These are phyloP conservation scores for Ophiodon elongatus DNA, from an alignment of 2,113 vertebrate genomes.

Conservation along the genomic window DNA sequence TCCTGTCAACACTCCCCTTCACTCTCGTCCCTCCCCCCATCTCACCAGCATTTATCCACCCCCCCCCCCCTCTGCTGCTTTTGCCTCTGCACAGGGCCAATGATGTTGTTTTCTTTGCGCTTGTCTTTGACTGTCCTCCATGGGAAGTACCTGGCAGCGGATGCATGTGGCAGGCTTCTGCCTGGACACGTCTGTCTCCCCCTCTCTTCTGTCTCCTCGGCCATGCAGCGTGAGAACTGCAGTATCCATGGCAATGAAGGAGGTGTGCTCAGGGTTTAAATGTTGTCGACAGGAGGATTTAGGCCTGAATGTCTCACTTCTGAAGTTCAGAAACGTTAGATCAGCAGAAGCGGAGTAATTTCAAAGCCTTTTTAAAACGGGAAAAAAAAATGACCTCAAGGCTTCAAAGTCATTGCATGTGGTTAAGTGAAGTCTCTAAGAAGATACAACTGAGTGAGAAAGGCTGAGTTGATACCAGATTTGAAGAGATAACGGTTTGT, in stretches of 20 bases:
- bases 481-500: slow-evolving; percentile 33
- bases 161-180: slow-evolving; percentile 80
- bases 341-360: slow-evolving; percentile 35
- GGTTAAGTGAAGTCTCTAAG: slow-evolving; percentile 12
- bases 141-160: slow-evolving; percentile 84
- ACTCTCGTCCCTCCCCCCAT: slow-evolving; percentile 42
- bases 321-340: slow-evolving; percentile 42
- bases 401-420: slow-evolving; percentile 12
- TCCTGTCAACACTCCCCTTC: slow-evolving; percentile 74
- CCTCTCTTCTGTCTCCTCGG: slow-evolving; percentile 64
- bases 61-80: not conserved
- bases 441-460: slow-evolving; percentile 4
- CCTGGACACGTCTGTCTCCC: slow-evolving; percentile 79
- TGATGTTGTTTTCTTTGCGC: slow-evolving; percentile 78
- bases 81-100: slow-evolving; percentile 48
- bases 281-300: slow-evolving; percentile 68
- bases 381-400: slow-evolving; percentile 33
- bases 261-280: slow-evolving; percentile 56
- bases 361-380: slow-evolving; percentile 9
- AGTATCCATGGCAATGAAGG: slow-evolving; percentile 63
- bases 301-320: slow-evolving; percentile 47
- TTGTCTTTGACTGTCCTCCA: slow-evolving; percentile 79
- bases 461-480: slow-evolving; percentile 10
- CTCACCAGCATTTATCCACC: not conserved
- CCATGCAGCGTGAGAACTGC: slow-evolving; percentile 77